Percentiles rank a stretch among this genome's conserved stretches.
Evolutionary conservation across 2,113 vertebrate genomes (phyloP).

Genomic region (Sinocyclocheilus anophthalmus): DNA sequence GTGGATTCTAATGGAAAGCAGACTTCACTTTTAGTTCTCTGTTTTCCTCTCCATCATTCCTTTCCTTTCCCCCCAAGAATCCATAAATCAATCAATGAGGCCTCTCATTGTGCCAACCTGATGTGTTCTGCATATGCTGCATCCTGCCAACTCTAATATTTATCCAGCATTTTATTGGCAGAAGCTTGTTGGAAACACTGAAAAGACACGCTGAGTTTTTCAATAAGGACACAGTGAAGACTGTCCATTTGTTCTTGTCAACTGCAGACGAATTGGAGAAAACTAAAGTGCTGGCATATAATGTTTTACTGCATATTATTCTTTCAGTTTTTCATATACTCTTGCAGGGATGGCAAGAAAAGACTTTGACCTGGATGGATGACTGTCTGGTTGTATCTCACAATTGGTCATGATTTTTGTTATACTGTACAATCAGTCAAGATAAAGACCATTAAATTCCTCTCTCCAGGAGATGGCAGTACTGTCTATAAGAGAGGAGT

Average conservation of each 20-base stretch:
- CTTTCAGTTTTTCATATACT: neutral
- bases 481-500: slow-evolving; percentile 46
- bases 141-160: slow-evolving; percentile 87
- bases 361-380: neutral
- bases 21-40: slow-evolving; percentile 53
- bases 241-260: slow-evolving; percentile 52
- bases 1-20: slow-evolving; percentile 77
- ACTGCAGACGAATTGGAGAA: slow-evolving; percentile 33
- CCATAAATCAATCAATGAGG: slow-evolving; percentile 79
- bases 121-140: slow-evolving; percentile 73
- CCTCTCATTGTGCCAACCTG: slow-evolving; percentile 73
- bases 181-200: slow-evolving; percentile 65
- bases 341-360: neutral
- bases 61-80: slow-evolving; percentile 71
- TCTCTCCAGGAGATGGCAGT: slow-evolving; percentile 61
- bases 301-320: slow-evolving; percentile 43
- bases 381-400: neutral
- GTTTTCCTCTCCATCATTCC: slow-evolving; percentile 46
- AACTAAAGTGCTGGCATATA: slow-evolving; percentile 46
- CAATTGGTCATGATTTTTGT: neutral
- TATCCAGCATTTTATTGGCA: slow-evolving; percentile 77
- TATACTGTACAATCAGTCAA: neutral
- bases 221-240: slow-evolving; percentile 59
- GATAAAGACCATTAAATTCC: neutral
- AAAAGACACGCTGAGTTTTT: slow-evolving; percentile 48